Evolutionary conservation across 2,888 invertebrate genomes (phyloP).

Genomic region (Lasioglossum leucozonium): DNA sequence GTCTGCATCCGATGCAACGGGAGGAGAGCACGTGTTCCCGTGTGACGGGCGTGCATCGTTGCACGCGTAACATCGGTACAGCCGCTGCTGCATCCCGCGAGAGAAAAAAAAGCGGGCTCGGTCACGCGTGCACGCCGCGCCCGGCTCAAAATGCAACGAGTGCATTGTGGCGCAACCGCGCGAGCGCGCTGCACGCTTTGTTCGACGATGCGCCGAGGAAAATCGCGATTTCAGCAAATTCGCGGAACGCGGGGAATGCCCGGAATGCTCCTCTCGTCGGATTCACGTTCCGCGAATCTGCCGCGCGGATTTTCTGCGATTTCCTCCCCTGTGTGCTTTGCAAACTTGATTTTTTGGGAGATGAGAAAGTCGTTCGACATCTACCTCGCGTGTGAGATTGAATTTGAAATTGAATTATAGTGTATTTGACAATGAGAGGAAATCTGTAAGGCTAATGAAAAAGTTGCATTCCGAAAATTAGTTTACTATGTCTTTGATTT

Average conservation of each 20-base stretch:
- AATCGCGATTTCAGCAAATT: conserved; percentile 17
- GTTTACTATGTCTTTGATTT: no score
- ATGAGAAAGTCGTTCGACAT: not conserved
- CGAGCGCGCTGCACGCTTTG: not conserved
- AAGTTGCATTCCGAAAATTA: no score
- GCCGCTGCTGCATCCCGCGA: not conserved
- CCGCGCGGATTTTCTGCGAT: not conserved
- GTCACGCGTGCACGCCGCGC: conserved; percentile 39
- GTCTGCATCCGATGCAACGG: conserved; percentile 27
- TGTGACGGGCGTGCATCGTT: conserved; percentile 30
- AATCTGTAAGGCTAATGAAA: not conserved
- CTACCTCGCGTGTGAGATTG: not conserved
- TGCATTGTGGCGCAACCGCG: conserved; percentile 29
- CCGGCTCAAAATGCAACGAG: conserved; percentile 11
- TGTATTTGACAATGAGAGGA: not conserved
- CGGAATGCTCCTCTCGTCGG: not conserved
- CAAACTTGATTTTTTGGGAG: not conserved
- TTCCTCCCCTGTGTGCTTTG: not conserved
- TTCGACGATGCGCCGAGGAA: not conserved
- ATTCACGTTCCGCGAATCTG: not conserved
- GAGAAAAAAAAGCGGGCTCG: conserved; percentile 27
- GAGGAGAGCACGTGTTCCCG: conserved; percentile 57
- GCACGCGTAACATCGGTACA: conserved; percentile 15
- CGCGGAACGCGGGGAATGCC: not conserved
- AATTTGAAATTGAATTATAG: not conserved